Conservation (phyloP, 2,113 vertebrate species). For the Pygoscelis adeliae region DNA sequence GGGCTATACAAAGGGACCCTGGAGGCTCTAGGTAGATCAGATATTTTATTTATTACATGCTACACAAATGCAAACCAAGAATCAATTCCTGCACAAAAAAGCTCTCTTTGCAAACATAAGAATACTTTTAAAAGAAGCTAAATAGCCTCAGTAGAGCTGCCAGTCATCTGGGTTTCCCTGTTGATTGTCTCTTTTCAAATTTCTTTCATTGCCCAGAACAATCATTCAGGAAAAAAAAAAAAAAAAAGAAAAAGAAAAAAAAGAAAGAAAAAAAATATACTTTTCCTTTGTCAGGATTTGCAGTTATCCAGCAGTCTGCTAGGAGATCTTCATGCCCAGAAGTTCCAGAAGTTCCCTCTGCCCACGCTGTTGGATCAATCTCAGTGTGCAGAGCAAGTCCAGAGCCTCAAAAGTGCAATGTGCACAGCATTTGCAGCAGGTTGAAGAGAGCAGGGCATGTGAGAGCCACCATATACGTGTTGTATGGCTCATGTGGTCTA, state of each 20-base stretch:
- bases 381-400: neutral
- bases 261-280: neutral
- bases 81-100: neutral
- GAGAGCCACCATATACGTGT: neutral
- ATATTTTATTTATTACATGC: neutral
- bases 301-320: neutral
- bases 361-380: accelerated
- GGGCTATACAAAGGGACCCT: neutral
- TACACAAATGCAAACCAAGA: neutral
- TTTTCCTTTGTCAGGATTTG: neutral
- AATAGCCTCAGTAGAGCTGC: neutral
- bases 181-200: neutral
- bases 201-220: neutral
- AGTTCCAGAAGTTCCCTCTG: neutral
- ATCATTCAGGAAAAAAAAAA: neutral
- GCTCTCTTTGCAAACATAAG: neutral
- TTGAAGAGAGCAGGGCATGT: neutral
- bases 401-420: neutral
- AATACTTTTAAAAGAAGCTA: neutral
- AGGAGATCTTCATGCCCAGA: neutral
- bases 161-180: neutral
- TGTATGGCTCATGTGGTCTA: neutral
- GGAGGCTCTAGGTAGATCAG: neutral
- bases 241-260: too few relatives aligned
- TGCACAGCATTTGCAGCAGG: neutral